phyloP scores from a whole-genome alignment of 2,113 vertebrate species.

The Ophthalmotilapia sp. region DNA sequence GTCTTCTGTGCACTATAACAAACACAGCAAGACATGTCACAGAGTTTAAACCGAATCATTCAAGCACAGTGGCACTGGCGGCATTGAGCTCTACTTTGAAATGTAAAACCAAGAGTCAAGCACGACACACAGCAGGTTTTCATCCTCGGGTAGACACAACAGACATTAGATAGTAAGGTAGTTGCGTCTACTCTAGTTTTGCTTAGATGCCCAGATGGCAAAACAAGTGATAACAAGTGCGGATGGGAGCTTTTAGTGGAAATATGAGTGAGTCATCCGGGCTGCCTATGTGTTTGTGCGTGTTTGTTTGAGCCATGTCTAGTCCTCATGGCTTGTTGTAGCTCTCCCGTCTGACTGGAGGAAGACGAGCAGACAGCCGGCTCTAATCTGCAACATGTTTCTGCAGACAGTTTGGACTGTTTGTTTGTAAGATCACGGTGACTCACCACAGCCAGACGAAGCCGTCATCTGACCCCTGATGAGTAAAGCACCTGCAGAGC shows the following conservation, averaged over 20 bases:
- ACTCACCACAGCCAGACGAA: constrained; percentile 5
- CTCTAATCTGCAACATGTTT: constrained; percentile 59
- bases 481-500: background rate
- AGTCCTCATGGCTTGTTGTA: background rate
- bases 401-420: background rate
- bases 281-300: background rate
- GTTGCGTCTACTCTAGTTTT: constrained; percentile 4
- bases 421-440: constrained; percentile 3
- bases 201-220: background rate
- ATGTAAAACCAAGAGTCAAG: background rate
- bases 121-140: background rate
- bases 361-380: constrained; percentile 37
- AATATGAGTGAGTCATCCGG: constrained; percentile 13
- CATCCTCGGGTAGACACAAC: constrained; percentile 2
- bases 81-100: background rate
- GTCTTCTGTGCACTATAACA: background rate
- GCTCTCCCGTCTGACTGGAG: constrained; percentile 28
- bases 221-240: background rate
- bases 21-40: background rate
- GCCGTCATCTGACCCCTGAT: background rate
- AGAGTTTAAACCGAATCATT: background rate
- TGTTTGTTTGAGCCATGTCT: constrained; percentile 24
- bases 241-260: background rate
- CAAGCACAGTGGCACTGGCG: background rate
- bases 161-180: background rate